Evolutionary conservation across 1,140 invertebrate species (phyloP).

Genomic region (Panulirus ornatus): DNA sequence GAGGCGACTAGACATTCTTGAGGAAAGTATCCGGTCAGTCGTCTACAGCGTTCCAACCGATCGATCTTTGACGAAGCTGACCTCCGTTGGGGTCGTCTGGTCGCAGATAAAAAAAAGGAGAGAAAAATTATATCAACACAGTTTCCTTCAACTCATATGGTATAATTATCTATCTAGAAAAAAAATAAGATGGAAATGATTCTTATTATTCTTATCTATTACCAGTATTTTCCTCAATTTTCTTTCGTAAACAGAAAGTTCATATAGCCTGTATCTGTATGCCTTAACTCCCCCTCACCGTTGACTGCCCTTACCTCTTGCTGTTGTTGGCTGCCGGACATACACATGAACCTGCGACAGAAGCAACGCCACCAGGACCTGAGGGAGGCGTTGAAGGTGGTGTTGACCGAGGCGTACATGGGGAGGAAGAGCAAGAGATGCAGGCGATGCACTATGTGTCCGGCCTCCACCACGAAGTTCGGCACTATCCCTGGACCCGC

Average conservation of each 20-base stretch:
- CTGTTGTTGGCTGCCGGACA: neutral
- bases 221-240: neutral
- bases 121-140: neutral
- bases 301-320: neutral
- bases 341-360: neutral
- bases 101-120: neutral
- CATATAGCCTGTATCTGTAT: neutral
- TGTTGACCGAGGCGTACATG: conserved; percentile 19
- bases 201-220: neutral
- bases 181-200: neutral
- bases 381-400: conserved; percentile 18
- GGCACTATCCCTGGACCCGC: neutral
- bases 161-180: neutral
- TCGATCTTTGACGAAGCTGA: neutral
- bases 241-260: neutral
- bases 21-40: too few species aligned
- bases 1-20: too few species aligned
- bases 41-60: neutral
- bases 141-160: too few species aligned
- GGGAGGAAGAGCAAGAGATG: conserved; percentile 47
- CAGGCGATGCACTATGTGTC: conserved; percentile 38
- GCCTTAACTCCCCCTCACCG: too few species aligned
- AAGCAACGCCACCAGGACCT: neutral
- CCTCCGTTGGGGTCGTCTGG: neutral
- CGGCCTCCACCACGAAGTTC: neutral